A percentile compares a stretch with the other conserved stretches of the same genome.
These are phyloP conservation scores for Drosophila rhopaloa DNA, from an alignment of 1,140 invertebrate species.

Conservation along the genomic window DNA sequence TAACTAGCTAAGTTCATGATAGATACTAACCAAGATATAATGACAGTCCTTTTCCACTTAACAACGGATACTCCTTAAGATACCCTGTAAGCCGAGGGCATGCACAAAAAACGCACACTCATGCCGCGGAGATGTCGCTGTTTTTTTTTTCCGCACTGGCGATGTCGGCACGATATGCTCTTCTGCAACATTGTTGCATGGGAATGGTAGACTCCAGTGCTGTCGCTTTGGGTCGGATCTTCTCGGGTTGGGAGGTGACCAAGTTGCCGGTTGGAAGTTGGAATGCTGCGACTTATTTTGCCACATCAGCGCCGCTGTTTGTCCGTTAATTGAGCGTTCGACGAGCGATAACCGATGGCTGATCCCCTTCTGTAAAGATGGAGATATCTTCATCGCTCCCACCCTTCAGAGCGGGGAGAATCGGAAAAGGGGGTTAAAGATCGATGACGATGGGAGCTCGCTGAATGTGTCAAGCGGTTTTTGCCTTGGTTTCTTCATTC, in stretches of 20 bases:
- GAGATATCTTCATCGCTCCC: conserved; percentile 6
- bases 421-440: conserved; percentile 1
- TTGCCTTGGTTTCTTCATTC: conserved; percentile 24
- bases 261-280: conserved; percentile 10
- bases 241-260: conserved; percentile 10
- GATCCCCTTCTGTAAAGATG: conserved; percentile 1
- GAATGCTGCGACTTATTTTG: conserved; percentile 37
- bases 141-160: conserved; percentile 31
- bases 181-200: conserved; percentile 77
- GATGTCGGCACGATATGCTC: conserved; percentile 62
- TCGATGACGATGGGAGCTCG: neutral
- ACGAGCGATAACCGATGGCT: conserved; percentile 27
- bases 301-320: conserved; percentile 41
- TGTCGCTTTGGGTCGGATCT: conserved; percentile 4
- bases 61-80: neutral
- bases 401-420: neutral
- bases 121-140: conserved; percentile 50
- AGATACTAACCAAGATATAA: too few species aligned
- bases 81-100: conserved; percentile 11
- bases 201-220: conserved; percentile 44
- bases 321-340: conserved; percentile 62
- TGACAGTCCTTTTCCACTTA: too few species aligned
- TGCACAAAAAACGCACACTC: conserved; percentile 47
- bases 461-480: neutral
- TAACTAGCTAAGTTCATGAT: too few species aligned